Evolutionary conservation across 2,797 vertebrate species (phyloP).

Genomic region (Tenualosa thibaudeaui): DNA sequence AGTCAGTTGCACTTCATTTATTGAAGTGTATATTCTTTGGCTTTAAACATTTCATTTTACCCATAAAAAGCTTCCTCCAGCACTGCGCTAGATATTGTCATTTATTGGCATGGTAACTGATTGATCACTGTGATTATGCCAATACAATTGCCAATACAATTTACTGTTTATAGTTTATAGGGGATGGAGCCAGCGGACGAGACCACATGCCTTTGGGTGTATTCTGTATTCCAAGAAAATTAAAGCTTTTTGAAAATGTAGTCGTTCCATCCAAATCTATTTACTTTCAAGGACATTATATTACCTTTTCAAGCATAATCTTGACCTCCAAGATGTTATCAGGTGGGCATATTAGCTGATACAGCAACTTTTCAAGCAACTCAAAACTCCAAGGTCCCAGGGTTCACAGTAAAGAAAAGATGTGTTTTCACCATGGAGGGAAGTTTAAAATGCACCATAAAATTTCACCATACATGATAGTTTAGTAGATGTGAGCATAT

Average conservation of each 20-base stretch:
- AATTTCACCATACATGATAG: background rate
- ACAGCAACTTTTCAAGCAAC: background rate
- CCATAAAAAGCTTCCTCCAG: background rate
- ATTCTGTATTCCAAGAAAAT: constrained; percentile 5
- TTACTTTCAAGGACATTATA: constrained; percentile 12
- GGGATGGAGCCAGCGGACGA: background rate
- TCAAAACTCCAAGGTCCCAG: background rate
- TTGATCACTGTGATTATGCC: constrained; percentile 3
- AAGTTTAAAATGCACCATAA: background rate
- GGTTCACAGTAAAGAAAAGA: background rate
- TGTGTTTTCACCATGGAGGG: background rate
- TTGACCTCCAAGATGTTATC: constrained; percentile 4
- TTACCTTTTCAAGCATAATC: background rate
- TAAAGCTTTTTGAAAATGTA: constrained; percentile 3
- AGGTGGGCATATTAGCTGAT: background rate
- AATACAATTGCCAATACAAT: background rate
- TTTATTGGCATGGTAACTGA: constrained; percentile 7
- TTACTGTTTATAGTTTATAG: constrained; percentile 1
- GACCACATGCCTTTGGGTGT: background rate
- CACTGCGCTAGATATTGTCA: background rate
- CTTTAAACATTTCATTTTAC: background rate
- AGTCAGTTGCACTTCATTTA: background rate
- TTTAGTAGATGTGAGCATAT: too few species aligned
- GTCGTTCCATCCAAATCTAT: background rate
- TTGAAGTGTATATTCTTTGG: background rate